Evolutionary conservation across 2,888 invertebrate species (phyloP).

Genomic region (Agrilus biguttatus): DNA sequence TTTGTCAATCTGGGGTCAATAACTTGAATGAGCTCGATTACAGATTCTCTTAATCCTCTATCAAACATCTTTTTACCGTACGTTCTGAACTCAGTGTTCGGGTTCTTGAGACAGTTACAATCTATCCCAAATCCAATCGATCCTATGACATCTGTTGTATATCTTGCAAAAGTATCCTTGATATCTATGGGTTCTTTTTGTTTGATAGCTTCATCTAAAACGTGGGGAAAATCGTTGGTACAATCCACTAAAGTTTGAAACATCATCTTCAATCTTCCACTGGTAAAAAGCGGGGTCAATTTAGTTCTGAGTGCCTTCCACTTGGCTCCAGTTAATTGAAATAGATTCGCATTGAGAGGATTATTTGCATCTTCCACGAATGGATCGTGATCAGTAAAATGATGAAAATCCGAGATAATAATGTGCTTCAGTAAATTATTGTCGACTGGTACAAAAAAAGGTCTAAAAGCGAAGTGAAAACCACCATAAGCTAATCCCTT

Average conservation of each 20-base stretch:
- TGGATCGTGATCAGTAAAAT: conserved; percentile 47
- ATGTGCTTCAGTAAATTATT: conserved; percentile 25
- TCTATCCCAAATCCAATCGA: conserved; percentile 43
- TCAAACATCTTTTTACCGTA: conserved; percentile 15
- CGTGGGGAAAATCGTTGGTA: background rate
- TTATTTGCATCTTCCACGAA: conserved; percentile 40
- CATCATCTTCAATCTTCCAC: conserved; percentile 49
- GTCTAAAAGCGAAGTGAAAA: conserved; percentile 10
- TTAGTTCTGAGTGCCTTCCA: conserved; percentile 48
- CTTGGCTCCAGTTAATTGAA: conserved; percentile 35
- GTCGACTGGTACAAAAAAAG: conserved; percentile 13
- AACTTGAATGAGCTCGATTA: conserved; percentile 4
- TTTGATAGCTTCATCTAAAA: conserved; percentile 1
- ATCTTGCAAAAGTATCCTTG: conserved; percentile 36
- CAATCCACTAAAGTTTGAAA: conserved; percentile 38
- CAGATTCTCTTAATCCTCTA: conserved; percentile 6
- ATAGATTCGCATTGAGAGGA: conserved; percentile 40
- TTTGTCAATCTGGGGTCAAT: conserved; percentile 9
- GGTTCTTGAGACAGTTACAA: conserved; percentile 37
- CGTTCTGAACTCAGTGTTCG: conserved; percentile 32
- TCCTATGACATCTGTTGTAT: conserved; percentile 42
- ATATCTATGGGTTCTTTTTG: conserved; percentile 9
- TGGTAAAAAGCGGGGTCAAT: conserved; percentile 47
- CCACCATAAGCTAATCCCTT: conserved; percentile 13
- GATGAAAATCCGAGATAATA: conserved; percentile 41